Evolutionary conservation across 2,113 vertebrate genomes (phyloP).

Genomic region (Cynocephalus volans): DNA sequence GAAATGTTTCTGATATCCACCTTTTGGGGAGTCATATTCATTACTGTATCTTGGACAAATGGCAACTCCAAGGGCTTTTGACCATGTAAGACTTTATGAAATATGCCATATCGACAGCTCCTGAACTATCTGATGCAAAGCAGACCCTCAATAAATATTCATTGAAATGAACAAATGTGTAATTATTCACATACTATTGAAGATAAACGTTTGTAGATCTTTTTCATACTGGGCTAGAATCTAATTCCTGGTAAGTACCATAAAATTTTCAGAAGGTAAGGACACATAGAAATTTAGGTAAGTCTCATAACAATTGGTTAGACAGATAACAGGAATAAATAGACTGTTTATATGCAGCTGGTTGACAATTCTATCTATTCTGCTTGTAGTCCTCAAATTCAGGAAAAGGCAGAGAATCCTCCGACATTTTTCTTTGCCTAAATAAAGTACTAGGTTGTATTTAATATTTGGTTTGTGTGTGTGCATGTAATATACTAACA

Average conservation of each 20-base stretch:
- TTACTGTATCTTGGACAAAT: neutral
- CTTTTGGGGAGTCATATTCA: neutral
- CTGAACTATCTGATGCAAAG: neutral
- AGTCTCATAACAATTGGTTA: neutral
- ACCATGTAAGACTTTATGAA: neutral
- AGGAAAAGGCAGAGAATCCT: neutral
- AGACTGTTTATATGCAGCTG: neutral
- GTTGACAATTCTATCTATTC: neutral
- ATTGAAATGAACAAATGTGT: neutral
- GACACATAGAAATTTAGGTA: neutral
- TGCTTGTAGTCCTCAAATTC: neutral
- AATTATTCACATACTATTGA: neutral
- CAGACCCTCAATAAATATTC: neutral
- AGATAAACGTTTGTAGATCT: neutral
- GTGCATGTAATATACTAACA: neutral
- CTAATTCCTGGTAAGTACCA: neutral
- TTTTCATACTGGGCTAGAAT: neutral
- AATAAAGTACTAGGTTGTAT: neutral
- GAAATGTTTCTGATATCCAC: neutral
- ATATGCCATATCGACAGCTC: neutral
- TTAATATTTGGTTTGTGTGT: neutral
- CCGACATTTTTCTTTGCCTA: neutral
- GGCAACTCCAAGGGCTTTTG: neutral
- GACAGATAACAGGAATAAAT: neutral
- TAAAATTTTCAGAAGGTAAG: neutral